Conservation (phyloP, 2,113 vertebrate species). For the Hemicordylus capensis region DNA sequence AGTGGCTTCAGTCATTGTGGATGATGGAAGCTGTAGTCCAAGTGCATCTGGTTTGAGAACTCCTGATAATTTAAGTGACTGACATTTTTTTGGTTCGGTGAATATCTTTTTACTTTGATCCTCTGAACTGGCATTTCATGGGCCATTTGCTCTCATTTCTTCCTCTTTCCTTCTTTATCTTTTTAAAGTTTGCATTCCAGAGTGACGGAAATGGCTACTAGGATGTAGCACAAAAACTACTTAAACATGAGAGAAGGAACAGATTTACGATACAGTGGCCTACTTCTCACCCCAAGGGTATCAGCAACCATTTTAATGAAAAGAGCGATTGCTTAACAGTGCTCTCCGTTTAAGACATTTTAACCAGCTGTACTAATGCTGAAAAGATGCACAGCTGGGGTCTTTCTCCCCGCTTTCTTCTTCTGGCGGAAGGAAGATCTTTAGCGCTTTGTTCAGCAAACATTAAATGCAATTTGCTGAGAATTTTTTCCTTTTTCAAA, state of each 20-base stretch:
- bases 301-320: slow-evolving; percentile 35
- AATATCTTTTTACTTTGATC: slow-evolving; percentile 58
- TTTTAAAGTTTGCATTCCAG: slow-evolving; percentile 43
- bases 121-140: slow-evolving; percentile 36
- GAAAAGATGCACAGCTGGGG: slow-evolving; percentile 10
- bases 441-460: slow-evolving; percentile 29
- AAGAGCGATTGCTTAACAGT: slow-evolving; percentile 23
- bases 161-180: slow-evolving; percentile 6
- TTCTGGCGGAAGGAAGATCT: not conserved
- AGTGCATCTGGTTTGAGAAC: no score
- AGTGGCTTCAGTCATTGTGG: no score
- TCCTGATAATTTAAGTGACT: slow-evolving; percentile 38
- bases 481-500: slow-evolving; percentile 20
- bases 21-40: no score
- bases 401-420: slow-evolving; percentile 27
- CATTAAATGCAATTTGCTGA: slow-evolving; percentile 42
- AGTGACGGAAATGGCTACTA: slow-evolving; percentile 12
- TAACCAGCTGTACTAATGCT: slow-evolving; percentile 21
- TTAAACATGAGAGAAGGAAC: slow-evolving; percentile 6
- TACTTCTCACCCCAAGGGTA: not conserved
- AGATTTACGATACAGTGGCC: slow-evolving; percentile 37
- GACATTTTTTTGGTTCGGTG: slow-evolving; percentile 1
- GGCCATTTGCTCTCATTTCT: slow-evolving; percentile 35
- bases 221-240: not conserved
- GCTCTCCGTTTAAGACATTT: slow-evolving; percentile 39